phyloP scores from a whole-genome alignment of 2,797 vertebrate genomes.

The Geotrypetes seraphini region DNA sequence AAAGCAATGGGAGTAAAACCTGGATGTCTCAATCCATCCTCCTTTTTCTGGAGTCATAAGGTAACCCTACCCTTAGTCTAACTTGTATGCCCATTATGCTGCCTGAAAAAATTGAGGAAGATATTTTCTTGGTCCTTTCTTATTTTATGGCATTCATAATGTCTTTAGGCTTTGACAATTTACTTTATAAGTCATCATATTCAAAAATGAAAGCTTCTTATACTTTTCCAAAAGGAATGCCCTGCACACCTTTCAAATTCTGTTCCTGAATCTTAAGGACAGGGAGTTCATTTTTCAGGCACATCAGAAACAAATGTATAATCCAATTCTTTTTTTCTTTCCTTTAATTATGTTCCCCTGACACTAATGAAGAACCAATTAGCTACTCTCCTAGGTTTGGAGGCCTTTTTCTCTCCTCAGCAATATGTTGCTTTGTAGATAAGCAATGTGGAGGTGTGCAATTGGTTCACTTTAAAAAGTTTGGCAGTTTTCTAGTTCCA shows the following conservation, averaged over 20 bases:
- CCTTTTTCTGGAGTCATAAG: too few relatives aligned
- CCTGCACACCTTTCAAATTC: conserved; percentile 36
- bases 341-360: conserved; percentile 60
- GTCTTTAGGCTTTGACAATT: too few relatives aligned
- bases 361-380: conserved; percentile 67
- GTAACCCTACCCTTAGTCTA: too few relatives aligned
- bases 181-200: conserved; percentile 28
- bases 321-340: too few relatives aligned
- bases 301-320: conserved; percentile 51
- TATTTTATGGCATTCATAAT: too few relatives aligned
- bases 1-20: too few relatives aligned
- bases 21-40: too few relatives aligned
- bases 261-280: conserved; percentile 34
- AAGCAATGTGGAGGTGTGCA: conserved; percentile 65
- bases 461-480: conserved; percentile 58
- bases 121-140: too few relatives aligned
- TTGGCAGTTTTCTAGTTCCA: conserved; percentile 53
- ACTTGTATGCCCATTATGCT: too few relatives aligned
- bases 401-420: conserved; percentile 28
- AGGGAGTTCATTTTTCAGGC: conserved; percentile 32
- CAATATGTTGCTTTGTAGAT: conserved; percentile 76
- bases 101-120: too few relatives aligned
- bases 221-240: conserved; percentile 38
- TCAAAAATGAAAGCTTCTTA: conserved; percentile 31
- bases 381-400: conserved; percentile 49